Evolutionary conservation across 1,140 invertebrate species (phyloP).

Genomic region (Cotesia glomerata): DNA sequence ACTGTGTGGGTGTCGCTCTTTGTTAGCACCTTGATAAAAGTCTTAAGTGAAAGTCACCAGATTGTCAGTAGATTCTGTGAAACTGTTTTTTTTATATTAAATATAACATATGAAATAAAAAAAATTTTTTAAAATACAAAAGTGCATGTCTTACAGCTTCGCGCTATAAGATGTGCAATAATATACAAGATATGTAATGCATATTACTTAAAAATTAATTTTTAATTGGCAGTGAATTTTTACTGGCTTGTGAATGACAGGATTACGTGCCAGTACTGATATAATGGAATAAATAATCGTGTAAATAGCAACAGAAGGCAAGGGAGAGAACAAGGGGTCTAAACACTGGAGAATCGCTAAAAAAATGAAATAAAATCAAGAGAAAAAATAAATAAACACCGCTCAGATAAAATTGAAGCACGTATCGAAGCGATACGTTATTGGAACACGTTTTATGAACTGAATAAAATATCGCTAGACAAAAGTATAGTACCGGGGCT

Average conservation of each 20-base stretch:
- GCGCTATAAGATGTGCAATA: too few relatives aligned
- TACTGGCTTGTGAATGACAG: too few relatives aligned
- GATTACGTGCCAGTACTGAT: too few relatives aligned
- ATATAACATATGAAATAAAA: too few relatives aligned
- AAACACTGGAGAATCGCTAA: constrained; percentile 12
- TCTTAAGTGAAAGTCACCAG: background rate
- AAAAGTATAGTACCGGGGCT: constrained; percentile 44
- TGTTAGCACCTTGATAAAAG: constrained; percentile 20
- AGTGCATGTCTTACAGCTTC: too few relatives aligned
- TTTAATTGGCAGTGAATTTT: too few relatives aligned
- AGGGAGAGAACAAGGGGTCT: too few relatives aligned
- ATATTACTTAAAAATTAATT: too few relatives aligned
- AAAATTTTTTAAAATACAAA: too few relatives aligned
- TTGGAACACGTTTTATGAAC: constrained; percentile 55
- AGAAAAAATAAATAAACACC: background rate
- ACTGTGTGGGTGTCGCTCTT: constrained; percentile 25
- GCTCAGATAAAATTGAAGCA: constrained; percentile 52
- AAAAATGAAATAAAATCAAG: constrained; percentile 11
- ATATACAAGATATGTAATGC: too few relatives aligned
- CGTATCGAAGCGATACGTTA: constrained; percentile 49
- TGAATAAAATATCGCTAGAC: constrained; percentile 56
- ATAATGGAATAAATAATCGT: too few relatives aligned
- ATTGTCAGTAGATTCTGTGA: background rate
- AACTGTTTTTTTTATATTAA: background rate
- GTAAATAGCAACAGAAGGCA: too few relatives aligned